Evolutionary conservation across 2,797 vertebrate species (phyloP).

Genomic region (Podarcis siculus): DNA sequence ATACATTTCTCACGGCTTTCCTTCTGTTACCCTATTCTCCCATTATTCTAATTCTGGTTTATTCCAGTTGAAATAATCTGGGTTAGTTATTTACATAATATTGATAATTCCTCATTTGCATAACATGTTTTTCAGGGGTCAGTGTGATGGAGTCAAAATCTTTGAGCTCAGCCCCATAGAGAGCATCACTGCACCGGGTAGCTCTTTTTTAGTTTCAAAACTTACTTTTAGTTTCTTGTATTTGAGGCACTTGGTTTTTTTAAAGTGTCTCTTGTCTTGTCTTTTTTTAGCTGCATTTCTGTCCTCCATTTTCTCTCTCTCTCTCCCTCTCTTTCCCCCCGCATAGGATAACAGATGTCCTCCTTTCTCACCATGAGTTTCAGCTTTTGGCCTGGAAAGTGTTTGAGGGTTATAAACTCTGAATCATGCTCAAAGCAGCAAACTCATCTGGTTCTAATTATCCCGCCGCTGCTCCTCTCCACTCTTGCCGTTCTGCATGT

Average conservation of each 20-base stretch:
- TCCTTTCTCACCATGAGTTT: constrained; percentile 1
- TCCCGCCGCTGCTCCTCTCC: neutral
- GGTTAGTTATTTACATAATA: neutral
- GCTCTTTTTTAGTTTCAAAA: neutral
- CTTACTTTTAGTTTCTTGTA: neutral
- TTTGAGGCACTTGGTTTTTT: neutral
- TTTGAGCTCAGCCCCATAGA: neutral
- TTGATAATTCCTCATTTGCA: neutral
- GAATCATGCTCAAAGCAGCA: neutral
- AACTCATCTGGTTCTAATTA: neutral
- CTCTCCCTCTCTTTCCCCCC: no score
- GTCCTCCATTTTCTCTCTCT: no score
- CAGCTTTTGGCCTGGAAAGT: neutral
- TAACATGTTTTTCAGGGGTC: neutral
- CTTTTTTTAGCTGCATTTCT: neutral
- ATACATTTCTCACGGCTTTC: neutral
- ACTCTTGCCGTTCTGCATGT: neutral
- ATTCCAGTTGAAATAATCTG: neutral
- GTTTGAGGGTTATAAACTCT: neutral
- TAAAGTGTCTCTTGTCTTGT: neutral
- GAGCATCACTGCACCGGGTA: neutral
- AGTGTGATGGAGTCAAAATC: neutral
- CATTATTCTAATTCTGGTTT: neutral
- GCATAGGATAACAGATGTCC: neutral
- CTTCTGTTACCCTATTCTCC: neutral